These are phyloP conservation scores for Kradibia gibbosae DNA, from an alignment of 1,140 invertebrate species.

Conservation along the genomic window DNA sequence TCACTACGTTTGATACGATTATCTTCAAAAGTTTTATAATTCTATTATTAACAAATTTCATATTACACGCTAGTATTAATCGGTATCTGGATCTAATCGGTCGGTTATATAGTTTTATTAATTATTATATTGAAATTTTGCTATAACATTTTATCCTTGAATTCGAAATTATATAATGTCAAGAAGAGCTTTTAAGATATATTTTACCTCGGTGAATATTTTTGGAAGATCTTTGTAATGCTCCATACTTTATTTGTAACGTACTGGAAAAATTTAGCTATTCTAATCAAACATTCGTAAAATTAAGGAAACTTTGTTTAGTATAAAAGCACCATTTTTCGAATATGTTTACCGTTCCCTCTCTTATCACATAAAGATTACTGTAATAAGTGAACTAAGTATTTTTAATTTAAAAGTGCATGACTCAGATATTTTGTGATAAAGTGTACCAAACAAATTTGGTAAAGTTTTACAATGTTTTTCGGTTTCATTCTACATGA, in stretches of 20 bases:
- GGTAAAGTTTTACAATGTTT: conserved; percentile 24
- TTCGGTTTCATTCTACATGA: neutral
- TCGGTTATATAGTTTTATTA: neutral
- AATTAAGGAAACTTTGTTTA: neutral
- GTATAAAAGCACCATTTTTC: neutral
- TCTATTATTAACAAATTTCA: conserved; percentile 9
- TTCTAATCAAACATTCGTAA: neutral
- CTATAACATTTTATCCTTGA: neutral
- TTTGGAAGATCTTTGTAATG: neutral
- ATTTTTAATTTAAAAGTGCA: conserved; percentile 41
- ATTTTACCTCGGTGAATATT: neutral
- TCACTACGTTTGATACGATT: neutral
- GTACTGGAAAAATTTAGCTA: neutral
- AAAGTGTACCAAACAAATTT: neutral
- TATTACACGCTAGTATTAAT: neutral
- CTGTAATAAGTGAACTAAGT: conserved; percentile 45
- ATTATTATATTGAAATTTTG: neutral
- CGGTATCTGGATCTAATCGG: neutral
- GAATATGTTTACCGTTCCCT: conserved; percentile 2
- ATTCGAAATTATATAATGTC: neutral
- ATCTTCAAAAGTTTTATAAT: conserved; percentile 13
- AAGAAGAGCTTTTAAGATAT: neutral
- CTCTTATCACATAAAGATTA: conserved; percentile 38
- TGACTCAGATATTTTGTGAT: conserved; percentile 42
- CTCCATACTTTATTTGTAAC: neutral